Evolutionary conservation across 2,888 invertebrate species (phyloP).

Genomic region (Steinernema carpocapsae): DNA sequence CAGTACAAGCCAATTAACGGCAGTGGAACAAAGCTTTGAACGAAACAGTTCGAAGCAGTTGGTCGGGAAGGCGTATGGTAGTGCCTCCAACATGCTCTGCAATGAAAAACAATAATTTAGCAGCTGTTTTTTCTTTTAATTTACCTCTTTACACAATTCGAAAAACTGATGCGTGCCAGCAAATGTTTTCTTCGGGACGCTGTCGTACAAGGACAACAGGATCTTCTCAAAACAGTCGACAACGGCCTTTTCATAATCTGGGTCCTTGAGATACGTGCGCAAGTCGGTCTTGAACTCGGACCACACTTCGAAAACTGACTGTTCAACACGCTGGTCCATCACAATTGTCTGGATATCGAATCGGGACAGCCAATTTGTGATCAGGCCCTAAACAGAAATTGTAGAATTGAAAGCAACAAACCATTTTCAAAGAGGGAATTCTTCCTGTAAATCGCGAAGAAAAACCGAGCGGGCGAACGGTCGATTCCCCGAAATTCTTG

Average conservation of each 20-base stretch:
- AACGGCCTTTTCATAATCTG: constrained; percentile 45
- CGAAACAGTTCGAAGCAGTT: constrained; percentile 46
- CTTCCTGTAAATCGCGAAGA: too few relatives aligned
- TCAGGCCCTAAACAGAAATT: constrained; percentile 12
- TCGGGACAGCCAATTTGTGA: constrained; percentile 40
- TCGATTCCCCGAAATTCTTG: too few relatives aligned
- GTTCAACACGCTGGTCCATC: constrained; percentile 26
- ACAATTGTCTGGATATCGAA: constrained; percentile 44
- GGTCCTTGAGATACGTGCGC: constrained; percentile 30
- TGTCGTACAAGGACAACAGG: constrained; percentile 38
- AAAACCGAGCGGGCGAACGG: too few relatives aligned
- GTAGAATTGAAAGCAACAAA: too few relatives aligned
- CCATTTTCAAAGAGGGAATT: too few relatives aligned
- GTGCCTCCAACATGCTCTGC: constrained; percentile 39
- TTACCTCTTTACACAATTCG: constrained; percentile 36
- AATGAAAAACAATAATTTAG: not conserved
- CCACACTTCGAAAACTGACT: constrained; percentile 37
- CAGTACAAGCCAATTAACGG: constrained; percentile 42
- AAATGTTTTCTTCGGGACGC: constrained; percentile 28
- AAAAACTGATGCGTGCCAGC: constrained; percentile 30
- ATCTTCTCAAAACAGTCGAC: constrained; percentile 42
- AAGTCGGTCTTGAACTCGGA: not conserved
- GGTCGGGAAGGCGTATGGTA: constrained; percentile 41
- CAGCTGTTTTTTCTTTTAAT: not conserved
- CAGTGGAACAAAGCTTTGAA: constrained; percentile 37